Percentiles rank a stretch among this genome's conserved stretches.
These are phyloP conservation scores for Tenrec ecaudatus DNA, from an alignment of 2,113 vertebrate genomes.

Conservation along the genomic window DNA sequence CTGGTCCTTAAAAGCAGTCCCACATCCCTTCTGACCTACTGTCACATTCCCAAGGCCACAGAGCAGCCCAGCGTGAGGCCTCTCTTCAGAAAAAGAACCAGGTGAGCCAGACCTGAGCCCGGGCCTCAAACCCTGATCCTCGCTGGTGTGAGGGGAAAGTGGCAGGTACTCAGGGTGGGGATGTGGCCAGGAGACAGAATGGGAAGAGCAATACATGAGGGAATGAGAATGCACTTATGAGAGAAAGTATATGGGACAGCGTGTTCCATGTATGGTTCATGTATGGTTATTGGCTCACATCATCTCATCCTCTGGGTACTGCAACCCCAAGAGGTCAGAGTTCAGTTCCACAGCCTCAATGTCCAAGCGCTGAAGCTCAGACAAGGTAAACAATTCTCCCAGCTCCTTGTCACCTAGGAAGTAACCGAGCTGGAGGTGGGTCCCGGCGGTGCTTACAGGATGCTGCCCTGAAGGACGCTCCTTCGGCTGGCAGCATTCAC, in stretches of 20 bases:
- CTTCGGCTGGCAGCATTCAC: neutral
- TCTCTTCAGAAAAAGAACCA: neutral
- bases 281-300: neutral
- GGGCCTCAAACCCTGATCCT: neutral
- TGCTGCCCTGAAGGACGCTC: neutral
- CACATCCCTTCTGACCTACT: neutral
- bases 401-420: neutral
- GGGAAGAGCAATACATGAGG: neutral
- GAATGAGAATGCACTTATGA: neutral
- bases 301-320: neutral
- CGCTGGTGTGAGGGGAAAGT: neutral
- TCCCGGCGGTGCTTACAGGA: too few relatives aligned
- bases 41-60: neutral
- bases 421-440: neutral
- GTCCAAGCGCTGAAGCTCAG: neutral
- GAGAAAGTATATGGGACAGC: too few relatives aligned
- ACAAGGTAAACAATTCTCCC: neutral
- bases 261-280: accelerated
- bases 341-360: neutral
- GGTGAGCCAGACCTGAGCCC: neutral
- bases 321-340: neutral
- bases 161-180: neutral
- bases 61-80: neutral
- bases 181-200: neutral
- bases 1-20: neutral